Percentiles rank a stretch among this genome's conserved stretches.
Conservation (phyloP, 2,888 invertebrate genomes). For the Leucoptera coffeella region DNA sequence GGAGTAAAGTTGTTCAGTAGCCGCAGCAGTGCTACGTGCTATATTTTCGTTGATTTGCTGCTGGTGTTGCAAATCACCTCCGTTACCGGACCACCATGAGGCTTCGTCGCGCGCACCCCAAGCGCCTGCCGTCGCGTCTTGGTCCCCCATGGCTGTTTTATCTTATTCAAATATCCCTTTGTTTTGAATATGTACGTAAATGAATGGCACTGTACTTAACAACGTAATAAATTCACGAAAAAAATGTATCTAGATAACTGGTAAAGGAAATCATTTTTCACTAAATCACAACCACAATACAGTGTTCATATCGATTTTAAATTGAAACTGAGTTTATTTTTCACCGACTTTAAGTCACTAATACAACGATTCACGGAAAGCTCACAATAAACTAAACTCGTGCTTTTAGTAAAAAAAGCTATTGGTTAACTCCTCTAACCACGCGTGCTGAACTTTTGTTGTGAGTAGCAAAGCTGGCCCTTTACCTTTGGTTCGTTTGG, state of each 20-base stretch:
- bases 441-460: constrained; percentile 51
- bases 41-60: constrained; percentile 45
- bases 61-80: constrained; percentile 38
- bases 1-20: constrained; percentile 69
- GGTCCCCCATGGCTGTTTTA: constrained; percentile 44
- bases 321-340: too few species aligned
- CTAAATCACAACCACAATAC: too few species aligned
- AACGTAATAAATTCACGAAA: too few species aligned
- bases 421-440: constrained; percentile 43
- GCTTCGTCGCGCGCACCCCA: constrained; percentile 54
- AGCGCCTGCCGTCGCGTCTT: constrained; percentile 50
- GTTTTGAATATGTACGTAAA: too few species aligned
- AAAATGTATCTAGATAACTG: too few species aligned
- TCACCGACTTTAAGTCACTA: too few species aligned
- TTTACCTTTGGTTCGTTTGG: constrained; percentile 40
- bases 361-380: too few species aligned
- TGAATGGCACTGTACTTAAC: too few species aligned
- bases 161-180: constrained; percentile 38
- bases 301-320: too few species aligned
- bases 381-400: constrained; percentile 2
- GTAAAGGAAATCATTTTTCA: too few species aligned
- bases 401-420: constrained; percentile 18
- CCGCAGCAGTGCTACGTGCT: constrained; percentile 33
- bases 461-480: too few species aligned
- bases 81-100: constrained; percentile 46